Conservation (phyloP, 2,113 vertebrate genomes). For the Lontra canadensis region DNA sequence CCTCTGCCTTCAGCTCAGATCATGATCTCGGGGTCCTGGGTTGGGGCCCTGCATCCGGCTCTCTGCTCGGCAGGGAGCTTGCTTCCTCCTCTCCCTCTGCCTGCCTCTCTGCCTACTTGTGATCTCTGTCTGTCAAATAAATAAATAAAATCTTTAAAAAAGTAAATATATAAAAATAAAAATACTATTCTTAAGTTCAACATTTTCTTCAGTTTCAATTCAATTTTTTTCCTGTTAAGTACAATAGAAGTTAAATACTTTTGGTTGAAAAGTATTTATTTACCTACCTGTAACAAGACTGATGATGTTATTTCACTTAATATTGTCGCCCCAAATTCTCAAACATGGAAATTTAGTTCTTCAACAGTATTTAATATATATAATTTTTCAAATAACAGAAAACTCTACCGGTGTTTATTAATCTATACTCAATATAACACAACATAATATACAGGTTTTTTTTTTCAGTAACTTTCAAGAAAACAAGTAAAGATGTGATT, state of each 20-base stretch:
- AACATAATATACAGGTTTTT: neutral
- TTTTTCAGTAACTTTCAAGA: neutral
- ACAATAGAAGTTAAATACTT: neutral
- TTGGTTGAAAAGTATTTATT: neutral
- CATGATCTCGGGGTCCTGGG: no score
- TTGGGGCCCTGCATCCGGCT: accelerated
- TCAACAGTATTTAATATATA: neutral
- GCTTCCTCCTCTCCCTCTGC: no score
- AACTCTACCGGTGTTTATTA: neutral
- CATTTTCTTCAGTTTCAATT: neutral
- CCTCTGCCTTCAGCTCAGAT: no score
- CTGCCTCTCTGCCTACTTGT: no score
- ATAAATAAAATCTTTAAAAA: neutral
- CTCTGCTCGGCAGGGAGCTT: no score
- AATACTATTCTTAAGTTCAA: slow-evolving; percentile 12
- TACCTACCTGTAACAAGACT: neutral
- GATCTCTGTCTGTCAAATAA: neutral
- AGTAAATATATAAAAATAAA: neutral
- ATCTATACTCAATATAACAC: neutral
- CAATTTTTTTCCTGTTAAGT: neutral
- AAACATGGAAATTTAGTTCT: neutral
- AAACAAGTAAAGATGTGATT: neutral
- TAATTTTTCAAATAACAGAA: neutral
- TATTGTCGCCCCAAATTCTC: neutral
- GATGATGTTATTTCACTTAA: neutral